Evolutionary conservation across 2,888 invertebrate genomes (phyloP), one percentile per base, ranked within the genome.

Genomic region (Malthinus seriepunctatus): DNA sequence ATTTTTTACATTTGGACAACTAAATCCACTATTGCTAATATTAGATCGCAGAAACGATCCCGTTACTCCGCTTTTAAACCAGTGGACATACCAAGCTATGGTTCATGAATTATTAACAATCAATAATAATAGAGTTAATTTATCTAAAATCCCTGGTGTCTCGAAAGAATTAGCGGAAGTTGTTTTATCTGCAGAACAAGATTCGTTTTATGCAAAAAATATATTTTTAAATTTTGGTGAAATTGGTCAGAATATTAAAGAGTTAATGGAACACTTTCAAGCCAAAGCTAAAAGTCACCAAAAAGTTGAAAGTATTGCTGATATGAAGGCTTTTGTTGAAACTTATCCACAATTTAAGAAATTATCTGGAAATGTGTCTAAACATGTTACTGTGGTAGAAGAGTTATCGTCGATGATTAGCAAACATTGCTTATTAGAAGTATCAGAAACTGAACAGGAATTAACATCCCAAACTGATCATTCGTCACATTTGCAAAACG

Each of bases 1-100:
- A 8, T 81, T 97, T 8, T 92, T 97, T 75, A 91, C 95, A 69
- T 93, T 92, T 76, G 86, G 90, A n/a, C 88, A 89, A 55, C 79
- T 84, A 44, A 86, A 90, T 35, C 92, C 96, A 0, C 80, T 95
- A 63, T 78, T 99, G 56, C 78, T 99, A 32, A 90, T 99, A 62
- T 75, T 99, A 34, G 99, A 99, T 77, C 83, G 99, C 65, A 83
- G 93, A 68, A 94, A 94, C 75, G 99, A 99, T 80, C 93, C 97
- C 0, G 90, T 98, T 6, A 97, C 99, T 0, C 99, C 99, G 0
- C 79, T 99, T 53, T 80, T 99, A 32, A 96, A 93, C 79, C 86
- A 96, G 84, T 99, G 99, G 99, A 99, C 98, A 0, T 99, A 99
- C 80, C 98, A 99, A 79, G 99, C 99, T 1, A 99, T 99, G 99